Base-by-base conservation (phyloP, 2,888 invertebrate species). In the Andrena dorsata region DNA sequence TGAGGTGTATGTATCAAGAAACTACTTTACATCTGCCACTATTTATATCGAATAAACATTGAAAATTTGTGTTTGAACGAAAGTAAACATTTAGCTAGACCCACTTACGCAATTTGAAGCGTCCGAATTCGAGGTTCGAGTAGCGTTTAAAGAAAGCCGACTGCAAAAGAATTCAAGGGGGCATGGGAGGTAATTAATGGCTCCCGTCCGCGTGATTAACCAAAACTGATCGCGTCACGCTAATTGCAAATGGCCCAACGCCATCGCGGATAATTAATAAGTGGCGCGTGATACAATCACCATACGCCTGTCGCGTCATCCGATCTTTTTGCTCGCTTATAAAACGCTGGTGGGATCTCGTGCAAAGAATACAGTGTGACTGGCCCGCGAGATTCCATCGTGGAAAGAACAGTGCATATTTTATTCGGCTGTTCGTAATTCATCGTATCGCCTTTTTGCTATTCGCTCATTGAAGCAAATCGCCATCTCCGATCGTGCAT, bases 221-320 rank as follows among this genome's bases (percentile, higher is more conserved):
- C 86, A 87, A 90, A 89, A 91, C 86, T 89, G 91, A 92, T 92
- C 90, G 87, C 26, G 20, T 23, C 87, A 87, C 89, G 89, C 91
- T 92, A 92, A 93, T 93, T 91, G 90, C 92, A 88, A 91, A 90
- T 90, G 91, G 89, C 89, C 90, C 85, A 89, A 90, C 90, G 86
- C 83, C 69, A 26, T 56, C 56, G 13, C 56, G 56, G 83, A 88
- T 90, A 90, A 92, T 93, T 92, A 92, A 92, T 92, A 91, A 92
- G 88, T 20, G 41, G 84, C 83, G 86, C 87, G 88, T 90, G 91
- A 90, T 91, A 88, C 88, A 92, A 92, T 92, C 92, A 84, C 84
- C 70, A 56, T 76, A 20, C 28, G 47, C 53, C 30, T 30, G 66
- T 26, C 72, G 66, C 73, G 68, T 76, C 68, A 32, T 26, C n/a